Evolutionary conservation across 2,888 invertebrate species (phyloP), one percentile per base, ranked within the genome.

Genomic region (Campaea margaritaria): DNA sequence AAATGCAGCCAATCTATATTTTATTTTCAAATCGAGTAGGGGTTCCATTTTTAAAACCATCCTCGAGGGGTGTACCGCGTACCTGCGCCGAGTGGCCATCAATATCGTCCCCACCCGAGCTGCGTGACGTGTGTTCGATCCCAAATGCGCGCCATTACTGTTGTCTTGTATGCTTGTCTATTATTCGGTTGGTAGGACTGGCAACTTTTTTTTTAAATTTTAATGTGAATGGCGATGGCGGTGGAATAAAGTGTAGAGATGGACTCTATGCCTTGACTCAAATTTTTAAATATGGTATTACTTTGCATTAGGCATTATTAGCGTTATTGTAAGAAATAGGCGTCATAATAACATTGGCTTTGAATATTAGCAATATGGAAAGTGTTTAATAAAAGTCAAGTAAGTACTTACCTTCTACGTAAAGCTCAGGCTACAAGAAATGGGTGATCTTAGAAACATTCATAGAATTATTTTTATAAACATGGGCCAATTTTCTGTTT

Each of bases 71-170:
- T 70, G 73, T 81, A 85, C 81, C 31, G 73, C 75, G 74, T 87
- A 89, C 89, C 89, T 89, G 87, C 73, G 78, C 72, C 72, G 74
- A 78, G 81, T 77, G 80, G 83, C 86, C 79, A 90, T 89, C 83
- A 82, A 85, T 88, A 61, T 82, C 81, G 84, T 78, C 82, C 55
- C 60, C 55, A 46, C 46, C 48, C 38, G n/a, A 45, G 4, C 72
- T 68, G 68, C 70, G 75, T 81, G 82, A 85, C 83, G 82, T 77
- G 76, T 70, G 79, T 69, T 70, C 64, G 65, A 65, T 70, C 67
- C 64, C 66, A 70, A 75, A 62, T 68, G 71, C 72, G 73, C 79
- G 82, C 83, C 84, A 83, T 86, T 81, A 76, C 76, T 81, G 74
- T 81, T 78, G 67, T 64, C 77, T 74, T 41, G 31, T 82, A 78